phyloP scores from a whole-genome alignment of 2,113 vertebrate species.

The Malurus elegans region DNA sequence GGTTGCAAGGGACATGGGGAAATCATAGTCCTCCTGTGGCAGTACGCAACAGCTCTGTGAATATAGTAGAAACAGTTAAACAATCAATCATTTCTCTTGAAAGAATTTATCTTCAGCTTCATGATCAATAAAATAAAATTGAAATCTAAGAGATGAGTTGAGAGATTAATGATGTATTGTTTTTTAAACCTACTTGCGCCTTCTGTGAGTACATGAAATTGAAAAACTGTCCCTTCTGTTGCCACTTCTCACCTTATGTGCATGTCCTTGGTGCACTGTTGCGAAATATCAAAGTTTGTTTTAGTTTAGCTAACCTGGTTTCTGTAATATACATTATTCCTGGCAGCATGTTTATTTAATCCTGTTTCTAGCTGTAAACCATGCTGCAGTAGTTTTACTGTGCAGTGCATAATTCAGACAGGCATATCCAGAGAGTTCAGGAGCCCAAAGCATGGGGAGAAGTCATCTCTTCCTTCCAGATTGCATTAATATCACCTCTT shows the following conservation, averaged over 20 bases:
- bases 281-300: neutral
- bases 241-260: neutral
- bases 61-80: neutral
- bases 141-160: neutral
- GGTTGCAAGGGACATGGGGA: neutral
- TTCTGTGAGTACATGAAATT: neutral
- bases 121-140: neutral
- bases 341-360: neutral
- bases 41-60: neutral
- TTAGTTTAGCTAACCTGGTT: neutral
- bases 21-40: neutral
- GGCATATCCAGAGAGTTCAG: neutral
- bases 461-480: neutral
- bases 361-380: neutral
- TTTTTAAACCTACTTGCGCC: neutral
- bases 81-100: neutral
- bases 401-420: neutral
- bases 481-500: neutral
- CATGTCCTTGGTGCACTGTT: neutral
- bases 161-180: neutral
- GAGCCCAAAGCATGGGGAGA: neutral
- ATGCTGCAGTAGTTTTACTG: neutral
- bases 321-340: neutral
- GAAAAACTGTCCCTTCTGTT: neutral
- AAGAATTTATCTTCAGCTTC: neutral